Evolutionary conservation across 2,888 invertebrate species (phyloP).

Genomic region (Pyrrhosoma nymphula): DNA sequence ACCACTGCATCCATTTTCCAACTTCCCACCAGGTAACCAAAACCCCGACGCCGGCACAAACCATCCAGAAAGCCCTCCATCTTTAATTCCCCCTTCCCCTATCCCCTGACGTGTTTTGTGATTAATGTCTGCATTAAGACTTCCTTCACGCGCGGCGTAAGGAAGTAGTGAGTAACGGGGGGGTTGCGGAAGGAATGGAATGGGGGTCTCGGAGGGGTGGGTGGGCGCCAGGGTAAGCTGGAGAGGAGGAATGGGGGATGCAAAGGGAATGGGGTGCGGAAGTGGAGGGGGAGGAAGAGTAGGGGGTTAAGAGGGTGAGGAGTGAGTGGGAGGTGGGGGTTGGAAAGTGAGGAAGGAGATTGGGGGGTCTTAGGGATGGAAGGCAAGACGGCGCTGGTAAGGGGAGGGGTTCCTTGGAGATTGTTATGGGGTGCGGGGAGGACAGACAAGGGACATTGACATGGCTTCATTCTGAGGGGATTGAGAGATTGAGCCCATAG

Average conservation of each 20-base stretch:
- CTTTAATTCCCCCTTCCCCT: constrained; percentile 2
- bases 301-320: neutral
- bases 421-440: neutral
- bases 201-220: neutral
- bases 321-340: no score
- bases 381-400: no score
- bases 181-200: neutral
- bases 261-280: no score
- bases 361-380: neutral
- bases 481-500: neutral
- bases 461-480: neutral
- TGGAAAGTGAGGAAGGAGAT: neutral
- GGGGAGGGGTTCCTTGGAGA: no score
- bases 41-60: constrained; percentile 19
- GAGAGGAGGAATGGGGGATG: neutral
- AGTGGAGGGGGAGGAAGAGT: neutral
- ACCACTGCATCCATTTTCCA: neutral
- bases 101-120: constrained; percentile 16
- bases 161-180: neutral
- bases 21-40: neutral
- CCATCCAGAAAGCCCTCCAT: constrained; percentile 40
- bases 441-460: neutral
- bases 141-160: constrained; percentile 1
- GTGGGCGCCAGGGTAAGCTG: neutral
- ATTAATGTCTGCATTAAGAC: constrained; percentile 48